Evolutionary conservation across 2,113 vertebrate species (phyloP).

Genomic region (Ranitomeya variabilis): DNA sequence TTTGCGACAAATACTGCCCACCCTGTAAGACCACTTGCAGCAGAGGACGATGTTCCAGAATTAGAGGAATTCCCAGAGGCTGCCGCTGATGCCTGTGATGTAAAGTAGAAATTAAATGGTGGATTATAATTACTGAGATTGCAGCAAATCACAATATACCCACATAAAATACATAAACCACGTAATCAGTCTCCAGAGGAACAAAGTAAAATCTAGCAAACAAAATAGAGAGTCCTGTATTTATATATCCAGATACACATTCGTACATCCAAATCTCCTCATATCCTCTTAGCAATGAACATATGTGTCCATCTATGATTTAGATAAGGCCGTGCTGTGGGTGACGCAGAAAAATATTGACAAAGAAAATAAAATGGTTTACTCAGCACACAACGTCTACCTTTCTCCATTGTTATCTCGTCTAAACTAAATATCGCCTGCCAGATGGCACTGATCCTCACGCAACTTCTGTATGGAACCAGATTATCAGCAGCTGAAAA

Average conservation of each 20-base stretch:
- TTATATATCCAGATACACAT: neutral
- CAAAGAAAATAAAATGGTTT: conserved; percentile 38
- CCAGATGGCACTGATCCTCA: conserved; percentile 51
- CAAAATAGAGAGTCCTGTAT: neutral
- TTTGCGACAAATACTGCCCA: conserved; percentile 98
- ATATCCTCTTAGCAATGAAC: neutral
- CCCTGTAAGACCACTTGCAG: conserved; percentile 88
- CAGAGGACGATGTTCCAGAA: conserved; percentile 77
- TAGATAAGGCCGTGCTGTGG: neutral
- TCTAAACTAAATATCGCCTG: conserved; percentile 50
- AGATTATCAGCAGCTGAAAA: conserved; percentile 7
- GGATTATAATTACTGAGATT: neutral
- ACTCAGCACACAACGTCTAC: conserved; percentile 40
- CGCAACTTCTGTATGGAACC: conserved; percentile 54
- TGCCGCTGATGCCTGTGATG: conserved; percentile 77
- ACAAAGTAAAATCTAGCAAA: neutral
- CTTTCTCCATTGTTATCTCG: conserved; percentile 44
- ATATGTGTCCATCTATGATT: conserved; percentile 17
- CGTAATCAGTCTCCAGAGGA: neutral
- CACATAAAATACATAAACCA: neutral
- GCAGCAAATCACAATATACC: neutral
- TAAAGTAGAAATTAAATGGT: conserved; percentile 44
- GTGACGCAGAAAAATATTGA: conserved; percentile 29
- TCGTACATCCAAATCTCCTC: neutral
- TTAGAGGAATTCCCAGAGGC: conserved; percentile 81